A percentile compares a stretch with the other conserved stretches of the same genome.
Evolutionary conservation across 2,888 invertebrate species (phyloP).

Genomic region (Nemapogon koenigi): DNA sequence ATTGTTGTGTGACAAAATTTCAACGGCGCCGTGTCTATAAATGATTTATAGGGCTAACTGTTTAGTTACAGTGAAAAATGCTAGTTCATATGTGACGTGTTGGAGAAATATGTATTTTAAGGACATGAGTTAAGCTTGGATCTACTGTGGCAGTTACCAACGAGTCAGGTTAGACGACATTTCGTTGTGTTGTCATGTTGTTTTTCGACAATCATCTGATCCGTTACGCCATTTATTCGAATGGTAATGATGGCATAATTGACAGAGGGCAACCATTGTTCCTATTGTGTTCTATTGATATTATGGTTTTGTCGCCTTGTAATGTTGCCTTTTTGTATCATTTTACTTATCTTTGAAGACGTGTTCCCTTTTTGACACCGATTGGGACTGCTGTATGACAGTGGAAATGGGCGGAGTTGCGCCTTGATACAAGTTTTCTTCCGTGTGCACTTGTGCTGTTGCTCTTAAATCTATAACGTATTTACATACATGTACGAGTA

Average conservation of each 20-base stretch:
- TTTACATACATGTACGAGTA: too few relatives aligned
- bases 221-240: constrained; percentile 56
- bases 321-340: constrained; percentile 49
- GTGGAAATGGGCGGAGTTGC: too few relatives aligned
- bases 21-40: constrained; percentile 41
- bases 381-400: too few relatives aligned
- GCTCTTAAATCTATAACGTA: too few relatives aligned
- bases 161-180: constrained; percentile 15
- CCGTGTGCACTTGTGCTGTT: too few relatives aligned
- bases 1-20: constrained; percentile 45
- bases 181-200: constrained; percentile 43
- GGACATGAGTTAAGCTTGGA: not conserved
- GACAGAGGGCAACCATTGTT: constrained; percentile 62
- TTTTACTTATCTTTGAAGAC: too few relatives aligned
- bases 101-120: not conserved
- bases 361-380: too few relatives aligned
- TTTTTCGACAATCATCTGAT: constrained; percentile 53
- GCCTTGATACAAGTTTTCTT: too few relatives aligned
- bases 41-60: constrained; percentile 52
- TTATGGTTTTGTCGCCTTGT: constrained; percentile 62
- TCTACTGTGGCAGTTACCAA: not conserved
- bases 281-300: constrained; percentile 58
- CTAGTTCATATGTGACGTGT: constrained; percentile 30
- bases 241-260: constrained; percentile 64
- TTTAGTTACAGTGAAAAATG: constrained; percentile 38